Conservation (phyloP, 2,888 invertebrate species). For the Pollenia labialis region DNA sequence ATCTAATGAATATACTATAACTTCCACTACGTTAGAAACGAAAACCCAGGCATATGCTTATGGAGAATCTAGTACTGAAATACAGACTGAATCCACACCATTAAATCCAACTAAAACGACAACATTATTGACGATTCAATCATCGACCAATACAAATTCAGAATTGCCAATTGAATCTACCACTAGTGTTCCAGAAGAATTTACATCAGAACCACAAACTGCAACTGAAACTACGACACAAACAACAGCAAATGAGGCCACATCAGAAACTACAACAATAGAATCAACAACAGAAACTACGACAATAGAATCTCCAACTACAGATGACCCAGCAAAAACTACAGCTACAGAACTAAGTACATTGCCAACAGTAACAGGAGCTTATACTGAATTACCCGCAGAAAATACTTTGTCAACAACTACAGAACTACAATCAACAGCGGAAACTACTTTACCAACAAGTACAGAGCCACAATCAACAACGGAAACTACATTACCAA, state of each 20-base stretch:
- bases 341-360: too few relatives aligned
- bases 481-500: not conserved
- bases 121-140: too few relatives aligned
- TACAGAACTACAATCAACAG: slow-evolving; percentile 1
- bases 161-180: not conserved
- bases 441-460: not conserved
- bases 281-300: not conserved
- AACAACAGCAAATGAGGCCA: not conserved
- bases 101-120: not conserved
- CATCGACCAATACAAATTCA: not conserved
- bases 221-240: not conserved
- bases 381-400: not conserved
- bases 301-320: not conserved
- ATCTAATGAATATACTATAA: too few relatives aligned
- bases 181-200: not conserved
- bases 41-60: too few relatives aligned
- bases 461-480: not conserved
- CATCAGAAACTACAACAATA: not conserved
- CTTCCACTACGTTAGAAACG: too few relatives aligned
- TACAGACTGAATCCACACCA: not conserved
- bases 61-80: too few relatives aligned
- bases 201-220: not conserved
- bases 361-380: not conserved
- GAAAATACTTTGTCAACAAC: not conserved
- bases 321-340: not conserved